Base-by-base conservation (phyloP, 30 jellyfish, hydroid and myxozoan species). In the Catostylus mosaicus region DNA sequence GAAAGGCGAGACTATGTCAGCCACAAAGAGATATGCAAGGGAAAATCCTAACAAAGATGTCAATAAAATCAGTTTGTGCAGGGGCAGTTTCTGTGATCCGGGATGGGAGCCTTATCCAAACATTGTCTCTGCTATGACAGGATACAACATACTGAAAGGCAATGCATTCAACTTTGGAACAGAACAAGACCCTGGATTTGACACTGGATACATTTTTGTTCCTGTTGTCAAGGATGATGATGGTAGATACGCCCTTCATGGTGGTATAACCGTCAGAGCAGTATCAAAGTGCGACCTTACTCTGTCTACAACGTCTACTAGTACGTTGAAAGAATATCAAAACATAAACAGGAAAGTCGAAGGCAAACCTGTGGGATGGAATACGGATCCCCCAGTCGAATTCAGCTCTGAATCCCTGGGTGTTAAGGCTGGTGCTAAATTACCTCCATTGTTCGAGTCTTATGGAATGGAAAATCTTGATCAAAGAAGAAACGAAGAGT, bases 111-210 rank as follows among this genome's bases (percentile, higher is more conserved):
- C 92, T 1, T 16, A 64, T 34, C 92, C 92, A 35, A 82, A 82
- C 31, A 67, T 82, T 1, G 46, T 52, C 67, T 24, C 92, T 2
- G 72, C 77, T 30, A 67, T 82, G 85, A 66, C 86, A 7, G 92
- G 92, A 1, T 82, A 82, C 77, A 82, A 82, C 47, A 82, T 82
- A 33, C 34, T 82, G 59, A 69, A 82, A 56, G 92, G 92, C 23
- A 79, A 79, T 23, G 35, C 90, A 22, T 26, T n/a, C 3, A 31
- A 59, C 34, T 54, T 27, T 24, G 46, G 57, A 30, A 38, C 56
- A 9, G 51, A 30, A 8, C 63, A 62, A 20, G 90, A 79, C 66
- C 90, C 90, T 6, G 90, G 90, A 32, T 62, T 64, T n/a, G 34
- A 34, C 0, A 43, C 69, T 18, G 70, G 48, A 0, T 79, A 79